Conservation (phyloP, 2,797 vertebrate species). For the Eulemur rubriventer region DNA sequence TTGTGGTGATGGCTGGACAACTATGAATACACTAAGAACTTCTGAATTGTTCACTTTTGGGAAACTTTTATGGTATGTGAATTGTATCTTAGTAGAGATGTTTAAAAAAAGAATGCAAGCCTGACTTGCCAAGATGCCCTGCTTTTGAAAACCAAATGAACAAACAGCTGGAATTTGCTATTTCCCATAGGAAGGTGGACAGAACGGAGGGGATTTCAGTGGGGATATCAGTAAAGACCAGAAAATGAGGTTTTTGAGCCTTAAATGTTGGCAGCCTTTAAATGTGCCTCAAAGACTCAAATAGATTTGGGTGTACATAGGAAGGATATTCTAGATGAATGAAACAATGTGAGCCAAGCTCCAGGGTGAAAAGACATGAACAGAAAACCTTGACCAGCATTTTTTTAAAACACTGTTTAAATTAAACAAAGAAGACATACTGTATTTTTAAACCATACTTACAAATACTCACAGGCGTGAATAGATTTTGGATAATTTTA, state of each 20-base stretch:
- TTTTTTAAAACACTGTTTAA: background rate
- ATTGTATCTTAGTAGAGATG: constrained; percentile 1
- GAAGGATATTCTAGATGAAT: background rate
- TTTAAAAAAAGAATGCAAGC: background rate
- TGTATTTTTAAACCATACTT: background rate
- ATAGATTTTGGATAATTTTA: background rate
- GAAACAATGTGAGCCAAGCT: background rate
- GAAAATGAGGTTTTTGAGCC: background rate
- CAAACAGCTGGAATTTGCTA: background rate
- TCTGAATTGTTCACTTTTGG: constrained; percentile 19
- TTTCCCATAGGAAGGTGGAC: background rate
- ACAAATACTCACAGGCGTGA: background rate
- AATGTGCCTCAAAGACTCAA: background rate
- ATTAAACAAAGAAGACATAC: background rate
- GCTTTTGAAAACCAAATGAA: background rate
- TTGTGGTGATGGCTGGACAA: background rate
- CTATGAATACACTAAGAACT: background rate
- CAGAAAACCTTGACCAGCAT: background rate
- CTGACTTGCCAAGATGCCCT: background rate
- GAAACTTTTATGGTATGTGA: background rate
- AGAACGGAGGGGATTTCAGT: background rate
- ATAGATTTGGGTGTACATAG: background rate
- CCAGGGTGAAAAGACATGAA: background rate
- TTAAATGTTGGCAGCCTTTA: background rate
- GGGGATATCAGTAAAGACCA: background rate